These are phyloP conservation scores for Clistopyga incitator DNA, from an alignment of 2,888 invertebrate species.

Conservation along the genomic window DNA sequence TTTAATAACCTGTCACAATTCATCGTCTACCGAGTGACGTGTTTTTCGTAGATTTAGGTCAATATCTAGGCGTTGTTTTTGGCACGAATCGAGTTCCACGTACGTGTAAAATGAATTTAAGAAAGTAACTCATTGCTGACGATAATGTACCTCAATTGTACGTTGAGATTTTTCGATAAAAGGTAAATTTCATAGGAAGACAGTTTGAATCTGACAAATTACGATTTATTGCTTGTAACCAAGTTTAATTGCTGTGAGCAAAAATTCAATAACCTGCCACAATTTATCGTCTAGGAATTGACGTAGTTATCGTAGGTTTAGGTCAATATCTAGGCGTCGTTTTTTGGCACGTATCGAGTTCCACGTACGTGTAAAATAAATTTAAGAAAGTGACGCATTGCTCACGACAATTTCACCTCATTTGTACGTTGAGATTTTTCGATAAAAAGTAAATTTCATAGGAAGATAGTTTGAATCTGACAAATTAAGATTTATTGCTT, in stretches of 20 bases:
- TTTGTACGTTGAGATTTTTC: not conserved
- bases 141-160: too few relatives aligned
- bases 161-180: not conserved
- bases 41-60: conserved; percentile 74
- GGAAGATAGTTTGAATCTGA: not conserved
- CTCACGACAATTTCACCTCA: too few relatives aligned
- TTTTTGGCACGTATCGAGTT: not conserved
- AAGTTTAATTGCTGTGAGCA: conserved; percentile 54
- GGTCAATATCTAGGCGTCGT: conserved; percentile 26
- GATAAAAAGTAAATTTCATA: not conserved
- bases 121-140: too few relatives aligned
- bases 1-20: conserved; percentile 79
- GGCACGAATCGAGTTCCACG: not conserved
- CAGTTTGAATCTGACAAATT: not conserved
- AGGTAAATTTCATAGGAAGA: not conserved
- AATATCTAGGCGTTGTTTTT: conserved; percentile 9
- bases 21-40: conserved; percentile 77
- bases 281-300: conserved; percentile 77
- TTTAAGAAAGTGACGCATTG: too few relatives aligned
- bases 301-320: conserved; percentile 77
- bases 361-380: not conserved
- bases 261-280: conserved; percentile 79
- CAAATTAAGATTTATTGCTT: not conserved
- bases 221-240: not conserved
- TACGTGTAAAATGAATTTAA: not conserved